Evolutionary conservation across 2,888 invertebrate genomes (phyloP).

Genomic region (Phrixothrix hirtus): DNA sequence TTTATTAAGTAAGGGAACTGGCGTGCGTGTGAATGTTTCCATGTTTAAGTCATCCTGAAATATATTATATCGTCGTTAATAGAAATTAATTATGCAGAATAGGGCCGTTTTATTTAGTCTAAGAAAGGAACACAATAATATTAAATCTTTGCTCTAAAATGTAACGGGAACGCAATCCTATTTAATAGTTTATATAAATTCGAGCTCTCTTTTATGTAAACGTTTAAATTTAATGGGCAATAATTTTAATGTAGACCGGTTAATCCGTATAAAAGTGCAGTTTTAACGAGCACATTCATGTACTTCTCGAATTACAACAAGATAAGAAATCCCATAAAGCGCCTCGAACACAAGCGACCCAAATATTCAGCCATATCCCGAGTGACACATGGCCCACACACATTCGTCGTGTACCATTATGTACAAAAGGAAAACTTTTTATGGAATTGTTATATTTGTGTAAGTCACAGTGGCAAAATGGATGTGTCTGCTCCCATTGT

Average conservation of each 20-base stretch:
- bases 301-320: conserved; percentile 24
- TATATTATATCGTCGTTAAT: conserved; percentile 5
- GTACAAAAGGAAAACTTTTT: conserved; percentile 30
- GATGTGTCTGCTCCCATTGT: conserved; percentile 30
- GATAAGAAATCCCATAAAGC: conserved; percentile 30
- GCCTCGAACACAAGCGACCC: conserved; percentile 20
- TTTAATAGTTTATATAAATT: conserved; percentile 22
- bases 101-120: conserved; percentile 6
- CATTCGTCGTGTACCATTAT: conserved; percentile 28
- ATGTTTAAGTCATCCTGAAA: not conserved
- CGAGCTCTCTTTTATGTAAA: conserved; percentile 18
- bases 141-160: conserved; percentile 17
- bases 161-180: conserved; percentile 10
- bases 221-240: conserved; percentile 35
- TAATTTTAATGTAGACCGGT: conserved; percentile 33
- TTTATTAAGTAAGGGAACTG: not conserved
- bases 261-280: conserved; percentile 36
- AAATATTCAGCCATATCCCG: conserved; percentile 32
- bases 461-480: conserved; percentile 32
- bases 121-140: conserved; percentile 4
- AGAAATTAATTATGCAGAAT: conserved; percentile 18
- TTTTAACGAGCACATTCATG: conserved; percentile 31
- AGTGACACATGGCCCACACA: conserved; percentile 30
- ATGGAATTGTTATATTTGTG: conserved; percentile 32
- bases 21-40: not conserved